Evolutionary conservation across 2,113 vertebrate species (phyloP).

Genomic region (Takifugu bimaculatus): DNA sequence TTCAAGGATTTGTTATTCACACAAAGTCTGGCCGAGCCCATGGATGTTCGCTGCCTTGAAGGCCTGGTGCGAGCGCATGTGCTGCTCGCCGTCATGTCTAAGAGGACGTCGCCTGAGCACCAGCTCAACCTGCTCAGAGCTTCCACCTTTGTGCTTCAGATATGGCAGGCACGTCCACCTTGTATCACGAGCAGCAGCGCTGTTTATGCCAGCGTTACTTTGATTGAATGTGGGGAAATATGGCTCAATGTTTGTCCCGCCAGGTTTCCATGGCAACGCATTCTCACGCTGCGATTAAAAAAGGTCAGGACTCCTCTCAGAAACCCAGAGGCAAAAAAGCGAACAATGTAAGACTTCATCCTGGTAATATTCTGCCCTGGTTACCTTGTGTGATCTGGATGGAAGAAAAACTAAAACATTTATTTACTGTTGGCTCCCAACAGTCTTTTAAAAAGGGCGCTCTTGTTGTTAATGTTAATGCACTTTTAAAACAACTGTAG

Average conservation of each 20-base stretch:
- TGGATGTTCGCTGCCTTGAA: slow-evolving; percentile 77
- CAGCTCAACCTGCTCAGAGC: slow-evolving; percentile 81
- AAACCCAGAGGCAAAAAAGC: slow-evolving; percentile 58
- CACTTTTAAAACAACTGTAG: no score
- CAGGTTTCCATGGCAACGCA: slow-evolving; percentile 77
- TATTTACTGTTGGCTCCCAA: no score
- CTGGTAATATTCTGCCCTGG: background rate
- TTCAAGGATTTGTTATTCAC: slow-evolving; percentile 22
- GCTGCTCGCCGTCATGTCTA: slow-evolving; percentile 75
- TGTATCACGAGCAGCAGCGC: background rate
- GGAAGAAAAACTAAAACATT: no score
- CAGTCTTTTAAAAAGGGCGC: no score
- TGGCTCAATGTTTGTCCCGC: background rate
- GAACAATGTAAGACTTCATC: slow-evolving; percentile 63
- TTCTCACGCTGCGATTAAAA: slow-evolving; percentile 38
- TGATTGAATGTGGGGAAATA: background rate
- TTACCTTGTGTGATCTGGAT: no score
- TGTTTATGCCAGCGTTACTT: background rate
- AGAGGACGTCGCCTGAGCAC: slow-evolving; percentile 56
- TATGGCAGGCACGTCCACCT: slow-evolving; percentile 80
- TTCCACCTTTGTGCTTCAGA: slow-evolving; percentile 70
- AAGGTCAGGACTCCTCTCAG: slow-evolving; percentile 1
- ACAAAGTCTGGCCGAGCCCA: slow-evolving; percentile 62
- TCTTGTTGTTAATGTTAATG: no score
- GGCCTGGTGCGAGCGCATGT: slow-evolving; percentile 76